A percentile compares a stretch with the other conserved stretches of the same genome.
phyloP scores from a whole-genome alignment of 2,113 vertebrate genomes.

The Gobius niger region DNA sequence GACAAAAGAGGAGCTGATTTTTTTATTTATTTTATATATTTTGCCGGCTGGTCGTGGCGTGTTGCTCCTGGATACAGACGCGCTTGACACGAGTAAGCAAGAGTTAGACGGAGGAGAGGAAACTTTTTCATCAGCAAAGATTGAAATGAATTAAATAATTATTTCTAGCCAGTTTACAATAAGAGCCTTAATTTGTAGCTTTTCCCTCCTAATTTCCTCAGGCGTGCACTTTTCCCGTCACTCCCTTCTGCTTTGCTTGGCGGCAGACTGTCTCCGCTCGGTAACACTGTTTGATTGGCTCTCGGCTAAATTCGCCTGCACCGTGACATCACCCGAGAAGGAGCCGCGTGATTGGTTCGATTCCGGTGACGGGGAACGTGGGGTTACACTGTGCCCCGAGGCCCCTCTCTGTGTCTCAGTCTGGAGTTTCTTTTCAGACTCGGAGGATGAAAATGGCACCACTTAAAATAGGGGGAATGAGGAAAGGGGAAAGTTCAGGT shows the following conservation, averaged over 20 bases:
- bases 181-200: too few species aligned
- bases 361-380: constrained; percentile 45
- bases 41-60: background rate
- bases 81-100: constrained; percentile 12
- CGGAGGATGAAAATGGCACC: constrained; percentile 50
- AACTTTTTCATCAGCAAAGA: too few species aligned
- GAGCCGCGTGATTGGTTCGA: constrained; percentile 61
- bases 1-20: background rate
- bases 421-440: constrained; percentile 51
- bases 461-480: background rate
- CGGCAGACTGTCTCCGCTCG: constrained; percentile 62
- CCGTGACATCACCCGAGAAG: constrained; percentile 69
- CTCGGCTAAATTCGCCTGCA: constrained; percentile 70
- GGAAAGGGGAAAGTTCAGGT: too few species aligned
- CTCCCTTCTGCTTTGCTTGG: background rate
- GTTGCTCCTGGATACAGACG: constrained; percentile 20
- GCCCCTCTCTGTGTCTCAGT: constrained; percentile 33
- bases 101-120: background rate
- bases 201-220: too few species aligned
- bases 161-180: too few species aligned
- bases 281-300: constrained; percentile 75
- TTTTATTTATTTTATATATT: background rate
- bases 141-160: too few species aligned
- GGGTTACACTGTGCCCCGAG: constrained; percentile 60
- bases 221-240: too few species aligned